Base-by-base conservation (phyloP, 2,113 vertebrate genomes). In the Beaufortia kweichowensis region DNA sequence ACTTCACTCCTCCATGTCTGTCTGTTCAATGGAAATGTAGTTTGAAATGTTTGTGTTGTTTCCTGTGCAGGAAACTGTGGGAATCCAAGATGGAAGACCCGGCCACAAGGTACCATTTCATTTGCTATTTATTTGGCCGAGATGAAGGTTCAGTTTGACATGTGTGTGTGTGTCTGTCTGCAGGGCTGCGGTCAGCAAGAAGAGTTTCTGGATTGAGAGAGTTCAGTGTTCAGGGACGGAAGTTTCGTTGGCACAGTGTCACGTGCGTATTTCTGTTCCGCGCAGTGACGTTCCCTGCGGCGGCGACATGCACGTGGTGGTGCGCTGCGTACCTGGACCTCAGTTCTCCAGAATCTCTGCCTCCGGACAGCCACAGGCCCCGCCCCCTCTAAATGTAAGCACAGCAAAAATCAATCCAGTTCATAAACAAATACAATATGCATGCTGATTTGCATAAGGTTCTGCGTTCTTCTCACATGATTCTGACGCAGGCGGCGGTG, bases 11-110 rank as follows among this genome's bases (percentile, higher is more conserved):
- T 35, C 8, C 8, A 39, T 10, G 35, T 39, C 35, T 67, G 67
- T 68, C 75, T 79, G 67, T 67, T 67, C 39, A n/a, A n/a, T n/a
- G n/a, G n/a, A n/a, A n/a, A n/a, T n/a, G n/a, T n/a, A 74, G 71
- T 46, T 48, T 21, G 29, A 68, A 59, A 56, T 67, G 70, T 53
- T 33, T 74, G 39, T 50, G 41, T 19, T 75, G 21, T 66, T 67
- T 68, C 43, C 84, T 33, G 83, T 83, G 26, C 87, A 99, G 97
- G 88, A 98, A 98, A 91, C 86, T 91, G 53, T 99, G 96, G 96
- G 93, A 96, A 65, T 90, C 86, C 63, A 98, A 97, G 88, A 63
- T 97, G 74, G 93, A 93, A 33, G 94, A 96, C 63, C 87, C 94
- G 11, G 93, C 88, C 31, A 94, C 93, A 75, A 96, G 96, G 97